These are phyloP conservation scores for Pinctada fucata DNA, from an alignment of 2,888 invertebrate species.

Conservation along the genomic window DNA sequence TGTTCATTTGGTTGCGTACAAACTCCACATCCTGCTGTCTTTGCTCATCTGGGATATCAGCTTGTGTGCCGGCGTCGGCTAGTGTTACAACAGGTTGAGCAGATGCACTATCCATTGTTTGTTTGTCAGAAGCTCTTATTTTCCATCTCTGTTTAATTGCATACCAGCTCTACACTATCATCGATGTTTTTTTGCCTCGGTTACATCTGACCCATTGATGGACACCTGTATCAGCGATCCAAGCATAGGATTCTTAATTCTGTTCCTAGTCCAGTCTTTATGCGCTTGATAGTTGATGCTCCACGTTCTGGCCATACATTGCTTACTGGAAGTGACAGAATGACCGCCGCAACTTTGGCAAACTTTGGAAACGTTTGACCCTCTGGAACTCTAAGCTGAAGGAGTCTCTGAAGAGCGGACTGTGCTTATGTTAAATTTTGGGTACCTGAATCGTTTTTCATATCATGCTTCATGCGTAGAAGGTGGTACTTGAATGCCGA, in stretches of 20 bases:
- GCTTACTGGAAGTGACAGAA: constrained; percentile 36
- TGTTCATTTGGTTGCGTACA: constrained; percentile 1
- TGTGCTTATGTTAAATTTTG: neutral
- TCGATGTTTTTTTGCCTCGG: constrained; percentile 7
- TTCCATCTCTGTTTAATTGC: constrained; percentile 10
- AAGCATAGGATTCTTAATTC: constrained; percentile 26
- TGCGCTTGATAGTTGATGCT: constrained; percentile 41
- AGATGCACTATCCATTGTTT: neutral
- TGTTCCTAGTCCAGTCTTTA: constrained; percentile 39
- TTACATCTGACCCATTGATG: constrained; percentile 13
- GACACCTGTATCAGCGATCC: constrained; percentile 21
- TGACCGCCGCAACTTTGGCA: constrained; percentile 29
- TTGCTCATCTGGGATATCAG: neutral
- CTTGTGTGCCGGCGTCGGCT: neutral
- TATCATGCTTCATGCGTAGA: constrained; percentile 1
- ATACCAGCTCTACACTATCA: constrained; percentile 16
- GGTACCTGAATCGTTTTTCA: neutral
- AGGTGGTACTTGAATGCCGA: constrained; percentile 18
- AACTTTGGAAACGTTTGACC: constrained; percentile 4
- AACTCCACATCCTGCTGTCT: neutral
- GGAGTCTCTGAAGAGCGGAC: neutral
- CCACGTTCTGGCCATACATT: constrained; percentile 53
- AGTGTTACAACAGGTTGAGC: neutral
- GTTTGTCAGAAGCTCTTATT: neutral
- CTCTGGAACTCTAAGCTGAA: neutral